A percentile compares a stretch with the other conserved stretches of the same genome.
These are phyloP conservation scores for Drepanosiphum platanoidis DNA, from an alignment of 2,888 invertebrate genomes.

Conservation along the genomic window DNA sequence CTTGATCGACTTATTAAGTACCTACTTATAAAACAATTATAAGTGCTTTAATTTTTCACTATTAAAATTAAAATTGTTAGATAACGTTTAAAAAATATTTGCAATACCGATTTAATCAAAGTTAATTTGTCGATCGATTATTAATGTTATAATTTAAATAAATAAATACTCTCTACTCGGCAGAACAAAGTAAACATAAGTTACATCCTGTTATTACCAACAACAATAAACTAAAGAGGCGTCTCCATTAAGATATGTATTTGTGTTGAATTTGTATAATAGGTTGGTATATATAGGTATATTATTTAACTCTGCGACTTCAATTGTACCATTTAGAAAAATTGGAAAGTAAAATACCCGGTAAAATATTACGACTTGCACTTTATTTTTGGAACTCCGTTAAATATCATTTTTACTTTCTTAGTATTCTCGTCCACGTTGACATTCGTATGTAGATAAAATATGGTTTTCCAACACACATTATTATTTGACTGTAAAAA, in stretches of 20 bases:
- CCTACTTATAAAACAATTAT: not conserved
- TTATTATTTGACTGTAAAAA: not conserved
- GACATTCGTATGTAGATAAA: not conserved
- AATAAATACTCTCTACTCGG: not conserved
- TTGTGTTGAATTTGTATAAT: not conserved
- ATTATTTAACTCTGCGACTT: not conserved
- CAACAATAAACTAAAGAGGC: no score
- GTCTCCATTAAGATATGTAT: not conserved
- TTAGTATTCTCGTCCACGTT: no score
- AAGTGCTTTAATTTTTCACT: not conserved
- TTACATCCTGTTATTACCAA: not conserved
- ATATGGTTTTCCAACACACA: not conserved
- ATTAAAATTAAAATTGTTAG: not conserved
- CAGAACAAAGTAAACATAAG: not conserved
- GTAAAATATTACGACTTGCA: not conserved
- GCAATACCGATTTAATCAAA: not conserved
- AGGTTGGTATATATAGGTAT: no score
- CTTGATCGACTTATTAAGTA: not conserved
- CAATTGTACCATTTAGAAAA: not conserved
- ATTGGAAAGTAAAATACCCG: conserved; percentile 1
- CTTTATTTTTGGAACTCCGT: conserved; percentile 1
- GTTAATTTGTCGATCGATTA: not conserved
- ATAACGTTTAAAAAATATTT: not conserved
- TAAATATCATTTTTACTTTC: not conserved
- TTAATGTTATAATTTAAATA: not conserved